Base-by-base conservation (phyloP, 1,140 invertebrate species). In the Adoxophyes honmai region DNA sequence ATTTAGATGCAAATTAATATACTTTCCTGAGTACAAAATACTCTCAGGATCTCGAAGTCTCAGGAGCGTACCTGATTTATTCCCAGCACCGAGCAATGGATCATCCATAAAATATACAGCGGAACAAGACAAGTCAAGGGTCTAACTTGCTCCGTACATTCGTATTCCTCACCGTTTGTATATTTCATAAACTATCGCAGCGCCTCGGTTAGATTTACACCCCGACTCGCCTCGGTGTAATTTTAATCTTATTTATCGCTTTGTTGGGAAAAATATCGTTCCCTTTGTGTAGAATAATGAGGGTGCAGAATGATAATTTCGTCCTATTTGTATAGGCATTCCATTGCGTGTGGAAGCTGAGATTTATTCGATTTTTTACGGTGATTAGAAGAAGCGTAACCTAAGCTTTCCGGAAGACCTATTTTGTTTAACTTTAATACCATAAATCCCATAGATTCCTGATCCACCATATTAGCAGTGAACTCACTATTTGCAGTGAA, bases 211-310 rank as follows among this genome's bases (percentile, higher is more conserved):
- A 68, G 66, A 76, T 79, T 73, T 72, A 79, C 66, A 18, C 35
- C 38, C 52, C 55, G 59, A 52, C 52, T 64, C 58, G 55, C 59
- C 52, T 55, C 36, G 44, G 44, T 75, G 76, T 74, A 78, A 77
- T 78, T 73, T 81, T 77, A 78, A 75, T 77, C 66, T 75, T 77
- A 63, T 78, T 78, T 78, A 75, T 72, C 51, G 64, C 57, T 53
- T 37, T 57, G 55, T 38, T 57, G 34, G 10, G 59, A 65, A 63
- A 68, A 53, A 34, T 18, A 36, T 52, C 8, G 7, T 16, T 38
- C 35, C 52, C 15, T 38, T 54, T 37, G 33, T 54, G 6, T 0
- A 37, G 13, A 52, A 15, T 52, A 35, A 52, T 52, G 51, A 15
- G 34, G 51, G 34, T 34, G 4, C 33, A 28, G 13, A 11, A 18